Base-by-base conservation (phyloP, 2,113 vertebrate genomes). In the Podilymbus podiceps region DNA sequence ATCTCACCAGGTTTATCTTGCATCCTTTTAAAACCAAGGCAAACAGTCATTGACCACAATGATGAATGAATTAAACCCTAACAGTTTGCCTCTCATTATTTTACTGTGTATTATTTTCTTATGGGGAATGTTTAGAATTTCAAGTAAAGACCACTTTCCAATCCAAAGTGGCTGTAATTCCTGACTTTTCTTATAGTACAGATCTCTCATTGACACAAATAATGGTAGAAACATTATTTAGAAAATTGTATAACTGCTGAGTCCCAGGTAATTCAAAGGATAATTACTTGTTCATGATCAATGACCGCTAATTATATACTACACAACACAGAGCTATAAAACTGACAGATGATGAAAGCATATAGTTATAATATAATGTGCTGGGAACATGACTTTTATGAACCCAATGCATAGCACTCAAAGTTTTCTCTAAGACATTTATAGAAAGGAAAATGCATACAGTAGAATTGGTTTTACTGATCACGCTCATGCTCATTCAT, bases 261-360 rank as follows among this genome's bases (percentile, higher is more conserved):
- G 79, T 56, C 49, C 35, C 56, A 87, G 90, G 92, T 92, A 96
- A 95, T 90, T 96, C 73, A 69, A 90, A 95, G 90, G 86, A 92
- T 87, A 97, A 96, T 92, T 87, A 89, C 84, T 89, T 87, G 80
- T 87, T 97, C 84, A 20, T 95, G 94, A 97, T 96, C 96, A 94
- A 93, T 97, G 83, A 82, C 67, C 66, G 52, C 73, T 96, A 87
- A 90, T 92, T 94, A 87, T 82, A 75, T 50, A 89, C 44, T 42
- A 73, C 42, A 60, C 42, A 87, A 64, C 74, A 72, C 46, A 89
- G 76, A 86, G 86, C 89, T 89, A 81, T 95, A 95, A 96, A 96
- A 62, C 47, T 86, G 90, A 92, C 75, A 89, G 62, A 93, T 59
- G 77, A 64, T 81, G 89, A 96, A 95, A 93, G 73, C 86, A 56